A percentile compares a stretch with the other conserved stretches of the same genome.
Evolutionary conservation across 2,888 invertebrate genomes (phyloP).

Genomic region (Erpobdella octoculata): DNA sequence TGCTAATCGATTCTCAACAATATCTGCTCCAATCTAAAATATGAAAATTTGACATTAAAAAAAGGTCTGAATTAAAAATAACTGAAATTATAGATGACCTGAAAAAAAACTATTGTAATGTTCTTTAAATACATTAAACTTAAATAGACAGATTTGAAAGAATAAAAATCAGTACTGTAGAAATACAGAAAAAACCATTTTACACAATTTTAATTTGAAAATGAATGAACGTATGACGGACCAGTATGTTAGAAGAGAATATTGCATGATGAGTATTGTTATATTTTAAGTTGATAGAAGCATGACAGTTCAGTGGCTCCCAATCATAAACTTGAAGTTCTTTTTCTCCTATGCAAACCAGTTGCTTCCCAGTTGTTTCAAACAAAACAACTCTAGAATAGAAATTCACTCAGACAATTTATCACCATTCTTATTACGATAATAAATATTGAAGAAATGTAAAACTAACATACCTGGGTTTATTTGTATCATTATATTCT

Average conservation of each 20-base stretch:
- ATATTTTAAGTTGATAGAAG: constrained; percentile 74
- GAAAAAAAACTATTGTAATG: too few relatives aligned
- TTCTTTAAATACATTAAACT: too few relatives aligned
- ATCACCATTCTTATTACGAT: constrained; percentile 64
- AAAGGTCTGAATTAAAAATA: neutral
- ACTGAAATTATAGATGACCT: neutral
- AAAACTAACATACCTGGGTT: too few relatives aligned
- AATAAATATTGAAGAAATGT: constrained; percentile 57
- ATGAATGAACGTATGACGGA: constrained; percentile 54
- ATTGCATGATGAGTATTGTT: constrained; percentile 79
- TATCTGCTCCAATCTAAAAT: constrained; percentile 26
- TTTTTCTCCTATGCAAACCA: constrained; percentile 75
- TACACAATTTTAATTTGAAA: neutral
- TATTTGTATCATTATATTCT: neutral
- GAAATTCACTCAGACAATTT: neutral
- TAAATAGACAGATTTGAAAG: too few relatives aligned
- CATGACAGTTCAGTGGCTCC: constrained; percentile 81
- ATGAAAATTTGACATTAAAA: neutral
- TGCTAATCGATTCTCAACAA: constrained; percentile 8
- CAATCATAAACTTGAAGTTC: constrained; percentile 81
- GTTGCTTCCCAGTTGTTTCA: constrained; percentile 78
- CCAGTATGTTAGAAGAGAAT: constrained; percentile 74
- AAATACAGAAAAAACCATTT: too few relatives aligned
- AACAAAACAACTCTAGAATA: constrained; percentile 56
- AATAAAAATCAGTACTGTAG: too few relatives aligned